Conservation (phyloP, 2,888 invertebrate genomes). For the Pachliopta kotzebuea region DNA sequence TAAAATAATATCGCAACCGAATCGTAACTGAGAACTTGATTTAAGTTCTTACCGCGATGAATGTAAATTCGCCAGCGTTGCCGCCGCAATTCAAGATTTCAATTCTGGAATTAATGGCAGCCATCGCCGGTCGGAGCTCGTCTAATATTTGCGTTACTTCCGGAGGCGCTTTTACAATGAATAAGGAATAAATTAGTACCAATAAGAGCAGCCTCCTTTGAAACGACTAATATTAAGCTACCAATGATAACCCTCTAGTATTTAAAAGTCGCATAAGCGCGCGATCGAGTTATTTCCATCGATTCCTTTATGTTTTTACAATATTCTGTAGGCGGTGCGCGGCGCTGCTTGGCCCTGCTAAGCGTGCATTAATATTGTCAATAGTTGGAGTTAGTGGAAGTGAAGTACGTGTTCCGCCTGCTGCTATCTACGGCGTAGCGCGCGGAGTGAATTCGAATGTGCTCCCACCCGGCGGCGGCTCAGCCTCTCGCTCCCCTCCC, state of each 20-base stretch:
- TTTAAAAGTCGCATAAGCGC: not conserved
- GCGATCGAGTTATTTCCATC: conserved; percentile 25
- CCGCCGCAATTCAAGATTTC: conserved; percentile 78
- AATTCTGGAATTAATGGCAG: conserved; percentile 80
- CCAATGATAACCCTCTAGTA: conserved; percentile 10
- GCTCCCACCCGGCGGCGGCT: conserved; percentile 55
- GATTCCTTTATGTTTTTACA: conserved; percentile 44
- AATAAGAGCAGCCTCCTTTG: conserved; percentile 40
- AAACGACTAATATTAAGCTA: conserved; percentile 10
- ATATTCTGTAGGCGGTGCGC: conserved; percentile 64
- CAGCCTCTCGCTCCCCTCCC: conserved; percentile 35
- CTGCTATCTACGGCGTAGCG: conserved; percentile 77
- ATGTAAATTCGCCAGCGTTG: conserved; percentile 76
- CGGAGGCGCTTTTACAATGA: conserved; percentile 71
- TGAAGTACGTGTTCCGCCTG: conserved; percentile 80
- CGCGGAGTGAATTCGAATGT: conserved; percentile 78
- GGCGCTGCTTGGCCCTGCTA: conserved; percentile 70
- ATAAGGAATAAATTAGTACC: conserved; percentile 75
- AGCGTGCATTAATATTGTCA: conserved; percentile 81
- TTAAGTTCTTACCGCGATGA: conserved; percentile 81
- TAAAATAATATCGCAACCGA: conserved; percentile 81
- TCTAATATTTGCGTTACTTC: conserved; percentile 79
- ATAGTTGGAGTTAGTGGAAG: conserved; percentile 80
- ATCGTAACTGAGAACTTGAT: conserved; percentile 81
- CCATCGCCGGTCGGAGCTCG: conserved; percentile 71